phyloP scores from a whole-genome alignment of 2,888 invertebrate genomes.

The Tiliacea citrago region DNA sequence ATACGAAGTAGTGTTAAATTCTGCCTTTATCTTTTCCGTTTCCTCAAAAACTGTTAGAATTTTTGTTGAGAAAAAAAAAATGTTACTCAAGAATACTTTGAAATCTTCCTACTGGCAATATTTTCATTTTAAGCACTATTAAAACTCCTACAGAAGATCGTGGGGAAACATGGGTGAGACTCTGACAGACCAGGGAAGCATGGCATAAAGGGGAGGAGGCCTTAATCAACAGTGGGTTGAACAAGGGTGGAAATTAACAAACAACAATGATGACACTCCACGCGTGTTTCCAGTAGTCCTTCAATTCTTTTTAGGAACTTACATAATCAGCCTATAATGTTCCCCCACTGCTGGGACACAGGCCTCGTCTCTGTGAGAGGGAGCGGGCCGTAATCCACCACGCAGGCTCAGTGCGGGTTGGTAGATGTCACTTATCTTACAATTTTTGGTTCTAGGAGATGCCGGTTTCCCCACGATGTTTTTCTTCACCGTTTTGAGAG shows the following conservation, averaged over 20 bases:
- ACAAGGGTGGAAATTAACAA: not conserved
- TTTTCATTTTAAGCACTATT: not conserved
- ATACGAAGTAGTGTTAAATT: not conserved
- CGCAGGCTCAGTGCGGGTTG: no score
- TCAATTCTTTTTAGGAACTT: not conserved
- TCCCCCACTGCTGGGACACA: no score
- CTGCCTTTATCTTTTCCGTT: not conserved
- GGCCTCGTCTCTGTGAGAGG: no score
- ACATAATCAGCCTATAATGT: not conserved
- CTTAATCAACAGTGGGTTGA: not conserved
- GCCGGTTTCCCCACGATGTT: no score
- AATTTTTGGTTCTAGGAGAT: no score
- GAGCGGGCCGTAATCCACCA: no score
- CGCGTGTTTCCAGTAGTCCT: not conserved
- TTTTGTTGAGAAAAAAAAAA: not conserved
- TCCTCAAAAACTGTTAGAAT: not conserved
- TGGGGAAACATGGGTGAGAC: not conserved
- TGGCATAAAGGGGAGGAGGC: not conserved
- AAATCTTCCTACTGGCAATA: not conserved
- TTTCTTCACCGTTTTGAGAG: no score
- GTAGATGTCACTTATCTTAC: no score
- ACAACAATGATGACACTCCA: not conserved
- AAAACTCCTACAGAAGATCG: not conserved
- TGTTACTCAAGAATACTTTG: not conserved
- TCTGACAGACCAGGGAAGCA: no score